Percentiles rank a stretch among this genome's conserved stretches.
Conservation (phyloP, 2,888 invertebrate genomes). For the Lordiphosa andalusiaca region DNA sequence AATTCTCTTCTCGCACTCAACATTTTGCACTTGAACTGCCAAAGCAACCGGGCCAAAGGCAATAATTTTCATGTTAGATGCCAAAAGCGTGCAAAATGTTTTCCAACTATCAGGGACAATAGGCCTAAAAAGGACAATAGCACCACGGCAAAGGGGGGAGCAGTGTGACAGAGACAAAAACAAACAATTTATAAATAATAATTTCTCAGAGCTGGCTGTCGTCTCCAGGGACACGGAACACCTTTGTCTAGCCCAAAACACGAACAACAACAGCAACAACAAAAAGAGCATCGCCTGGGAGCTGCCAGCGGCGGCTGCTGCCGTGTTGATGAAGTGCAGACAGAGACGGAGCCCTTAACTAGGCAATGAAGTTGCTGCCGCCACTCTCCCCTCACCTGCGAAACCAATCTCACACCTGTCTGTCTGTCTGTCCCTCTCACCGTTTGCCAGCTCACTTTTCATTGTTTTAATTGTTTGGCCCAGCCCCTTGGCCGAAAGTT, state of each 20-base stretch:
- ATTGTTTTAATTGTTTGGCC: slow-evolving; percentile 63
- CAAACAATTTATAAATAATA: slow-evolving; percentile 68
- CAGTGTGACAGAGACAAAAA: slow-evolving; percentile 13
- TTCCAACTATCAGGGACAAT: slow-evolving; percentile 30
- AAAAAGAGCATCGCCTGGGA: slow-evolving; percentile 21
- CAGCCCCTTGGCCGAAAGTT: slow-evolving; percentile 33
- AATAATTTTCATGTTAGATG: slow-evolving; percentile 27
- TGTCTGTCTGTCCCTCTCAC: slow-evolving; percentile 23
- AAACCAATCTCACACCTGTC: slow-evolving; percentile 48
- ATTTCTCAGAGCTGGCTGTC: slow-evolving; percentile 52
- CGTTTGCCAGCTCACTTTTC: slow-evolving; percentile 60
- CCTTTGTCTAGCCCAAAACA: slow-evolving; percentile 17
- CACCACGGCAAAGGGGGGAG: slow-evolving; percentile 8
- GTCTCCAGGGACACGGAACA: slow-evolving; percentile 38
- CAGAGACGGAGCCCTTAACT: slow-evolving; percentile 45
- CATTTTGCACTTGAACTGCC: slow-evolving; percentile 19
- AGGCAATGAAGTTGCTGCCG: slow-evolving; percentile 49
- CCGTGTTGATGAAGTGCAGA: slow-evolving; percentile 35
- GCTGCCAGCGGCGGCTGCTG: slow-evolving; percentile 33
- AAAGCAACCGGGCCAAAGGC: slow-evolving; percentile 10
- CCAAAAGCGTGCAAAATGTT: slow-evolving; percentile 30
- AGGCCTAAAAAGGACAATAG: slow-evolving; percentile 24
- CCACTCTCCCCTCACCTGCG: background rate
- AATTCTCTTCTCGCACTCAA: slow-evolving; percentile 2
- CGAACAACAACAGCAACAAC: slow-evolving; percentile 12